A percentile compares a stretch with the other conserved stretches of the same genome.
Conservation (phyloP, 2,113 vertebrate genomes). For the human (Homo sapiens) region GRCh38 chr7:28112001-28112500, state of each 20-base stretch:
- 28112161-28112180: neutral
- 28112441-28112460: conserved; percentile 26
- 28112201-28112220: conserved; percentile 21
- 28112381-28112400: conserved; percentile 68
- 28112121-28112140: neutral
- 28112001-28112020: neutral
- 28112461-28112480: conserved; percentile 42
- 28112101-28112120: fast-evolving
- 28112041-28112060: neutral
- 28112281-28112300: conserved; percentile 65
- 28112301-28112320: conserved; percentile 61
- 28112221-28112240: conserved; percentile 34
- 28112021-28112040: neutral
- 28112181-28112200: conserved; percentile 4
- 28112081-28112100: neutral
- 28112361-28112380: conserved; percentile 79
- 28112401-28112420: conserved; percentile 72
- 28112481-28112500: conserved; percentile 46
- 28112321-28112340: conserved; percentile 82
- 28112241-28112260: conserved; percentile 49
- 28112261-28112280: conserved; percentile 64
- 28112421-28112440: conserved; percentile 48
- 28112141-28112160: conserved; percentile 26
- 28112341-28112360: conserved; percentile 65
- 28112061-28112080: neutral